Percentiles rank a stretch among this genome's conserved stretches.
Evolutionary conservation across 92 coral and sea anemone genomes (phyloP).

Genomic region (Palythoa heliodiscus): DNA sequence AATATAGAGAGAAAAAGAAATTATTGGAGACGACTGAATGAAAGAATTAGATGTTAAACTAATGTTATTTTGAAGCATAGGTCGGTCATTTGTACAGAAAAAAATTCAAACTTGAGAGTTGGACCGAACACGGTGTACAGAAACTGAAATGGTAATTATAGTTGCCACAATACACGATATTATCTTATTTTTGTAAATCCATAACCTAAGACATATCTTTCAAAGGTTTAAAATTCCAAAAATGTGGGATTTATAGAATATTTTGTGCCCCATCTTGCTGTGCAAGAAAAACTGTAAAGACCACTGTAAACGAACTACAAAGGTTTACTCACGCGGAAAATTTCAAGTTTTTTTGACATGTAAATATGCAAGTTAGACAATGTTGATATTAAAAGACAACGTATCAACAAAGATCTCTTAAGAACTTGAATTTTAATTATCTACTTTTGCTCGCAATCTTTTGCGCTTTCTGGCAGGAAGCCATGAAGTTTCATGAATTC

Average conservation of each 20-base stretch:
- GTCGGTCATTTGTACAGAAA: conserved; percentile 16
- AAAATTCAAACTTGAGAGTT: background rate
- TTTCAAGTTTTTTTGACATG: conserved; percentile 30
- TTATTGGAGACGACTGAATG: background rate
- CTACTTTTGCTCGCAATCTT: background rate
- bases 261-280: conserved; percentile 29
- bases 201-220: conserved; percentile 32
- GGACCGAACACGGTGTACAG: conserved; percentile 18
- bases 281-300: conserved; percentile 39
- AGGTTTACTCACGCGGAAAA: conserved; percentile 41
- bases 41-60: background rate
- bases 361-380: conserved; percentile 37
- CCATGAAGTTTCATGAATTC: background rate
- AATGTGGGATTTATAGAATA: conserved; percentile 21
- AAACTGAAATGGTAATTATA: conserved; percentile 30
- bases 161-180: conserved; percentile 16
- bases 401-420: conserved; percentile 42
- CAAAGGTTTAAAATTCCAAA: conserved; percentile 20
- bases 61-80: conserved; percentile 17
- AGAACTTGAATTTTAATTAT: conserved; percentile 16
- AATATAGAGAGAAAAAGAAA: conserved; percentile 20
- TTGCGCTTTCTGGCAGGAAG: background rate
- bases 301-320: background rate
- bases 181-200: conserved; percentile 46
- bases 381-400: conserved; percentile 43